A percentile compares a stretch with the other conserved stretches of the same genome.
These are phyloP conservation scores for Irena cyanogastra DNA, from an alignment of 2,113 vertebrate genomes.

Conservation along the genomic window DNA sequence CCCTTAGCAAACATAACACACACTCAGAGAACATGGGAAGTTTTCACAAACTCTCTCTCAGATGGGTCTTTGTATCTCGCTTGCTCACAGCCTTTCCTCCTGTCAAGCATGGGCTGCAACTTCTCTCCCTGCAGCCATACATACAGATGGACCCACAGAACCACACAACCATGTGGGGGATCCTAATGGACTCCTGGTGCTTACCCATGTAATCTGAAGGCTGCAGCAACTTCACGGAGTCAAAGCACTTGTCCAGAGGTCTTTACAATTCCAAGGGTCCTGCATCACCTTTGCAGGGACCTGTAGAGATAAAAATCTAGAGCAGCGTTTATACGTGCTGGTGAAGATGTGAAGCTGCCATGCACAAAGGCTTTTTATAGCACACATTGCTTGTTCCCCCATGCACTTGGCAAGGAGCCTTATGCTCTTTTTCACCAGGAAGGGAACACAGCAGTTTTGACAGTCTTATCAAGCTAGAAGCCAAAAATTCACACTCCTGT, in stretches of 20 bases:
- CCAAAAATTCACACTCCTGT: accelerated
- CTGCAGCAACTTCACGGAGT: background rate
- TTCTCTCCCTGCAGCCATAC: accelerated
- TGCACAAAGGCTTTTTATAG: background rate
- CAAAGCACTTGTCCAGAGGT: background rate
- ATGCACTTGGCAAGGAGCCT: background rate
- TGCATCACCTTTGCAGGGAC: background rate
- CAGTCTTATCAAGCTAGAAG: background rate
- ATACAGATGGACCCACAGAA: background rate
- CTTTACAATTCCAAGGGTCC: background rate
- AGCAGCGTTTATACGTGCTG: background rate
- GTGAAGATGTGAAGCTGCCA: background rate
- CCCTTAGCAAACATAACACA: background rate
- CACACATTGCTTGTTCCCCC: background rate
- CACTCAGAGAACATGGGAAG: accelerated
- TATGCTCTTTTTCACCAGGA: background rate
- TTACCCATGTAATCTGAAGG: background rate
- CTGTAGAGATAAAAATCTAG: background rate
- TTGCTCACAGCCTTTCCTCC: background rate
- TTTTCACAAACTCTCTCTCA: background rate
- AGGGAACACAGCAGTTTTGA: background rate
- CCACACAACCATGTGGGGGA: background rate
- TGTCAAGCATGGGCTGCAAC: background rate
- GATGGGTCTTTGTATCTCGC: accelerated
- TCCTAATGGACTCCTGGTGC: accelerated